A percentile compares a stretch with the other conserved stretches of the same genome.
Evolutionary conservation across 2,888 invertebrate species (phyloP).

Genomic region (Polyommatus iphigenia): DNA sequence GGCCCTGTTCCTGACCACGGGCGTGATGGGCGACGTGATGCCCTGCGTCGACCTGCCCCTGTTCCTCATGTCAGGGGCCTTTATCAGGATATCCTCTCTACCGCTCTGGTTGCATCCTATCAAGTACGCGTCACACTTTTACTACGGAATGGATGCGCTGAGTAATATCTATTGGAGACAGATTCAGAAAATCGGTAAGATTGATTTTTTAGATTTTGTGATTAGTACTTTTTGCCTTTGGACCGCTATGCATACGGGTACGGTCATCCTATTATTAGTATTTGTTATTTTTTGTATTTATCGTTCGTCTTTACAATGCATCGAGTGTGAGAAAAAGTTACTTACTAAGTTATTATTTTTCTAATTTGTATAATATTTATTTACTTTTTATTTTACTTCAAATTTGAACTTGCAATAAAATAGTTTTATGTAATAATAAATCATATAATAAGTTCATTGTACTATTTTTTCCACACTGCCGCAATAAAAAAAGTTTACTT

Average conservation of each 20-base stretch:
- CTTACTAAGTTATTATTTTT: too few relatives aligned
- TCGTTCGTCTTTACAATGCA: too few relatives aligned
- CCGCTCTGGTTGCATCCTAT: slow-evolving; percentile 65
- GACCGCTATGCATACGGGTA: neutral
- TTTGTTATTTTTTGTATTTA: too few relatives aligned
- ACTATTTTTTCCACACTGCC: neutral
- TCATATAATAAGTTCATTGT: neutral
- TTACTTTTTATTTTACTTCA: neutral
- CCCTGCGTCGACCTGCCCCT: slow-evolving; percentile 70
- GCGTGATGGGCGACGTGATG: slow-evolving; percentile 70
- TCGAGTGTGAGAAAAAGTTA: neutral
- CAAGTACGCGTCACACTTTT: slow-evolving; percentile 76
- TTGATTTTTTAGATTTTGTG: neutral
- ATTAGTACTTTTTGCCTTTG: neutral
- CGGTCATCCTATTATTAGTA: neutral
- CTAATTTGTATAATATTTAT: neutral
- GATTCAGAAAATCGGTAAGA: slow-evolving; percentile 69
- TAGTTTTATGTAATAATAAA: neutral
- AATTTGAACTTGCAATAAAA: neutral
- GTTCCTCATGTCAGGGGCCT: slow-evolving; percentile 73
- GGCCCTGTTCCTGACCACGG: slow-evolving; percentile 66
- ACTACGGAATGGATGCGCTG: slow-evolving; percentile 74
- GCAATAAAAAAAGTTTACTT: neutral
- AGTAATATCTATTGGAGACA: slow-evolving; percentile 77
- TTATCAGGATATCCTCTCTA: slow-evolving; percentile 64